Evolutionary conservation across 1,140 invertebrate species (phyloP), one percentile per base, ranked within the genome.

Genomic region (Oryzaephilus surinamensis): DNA sequence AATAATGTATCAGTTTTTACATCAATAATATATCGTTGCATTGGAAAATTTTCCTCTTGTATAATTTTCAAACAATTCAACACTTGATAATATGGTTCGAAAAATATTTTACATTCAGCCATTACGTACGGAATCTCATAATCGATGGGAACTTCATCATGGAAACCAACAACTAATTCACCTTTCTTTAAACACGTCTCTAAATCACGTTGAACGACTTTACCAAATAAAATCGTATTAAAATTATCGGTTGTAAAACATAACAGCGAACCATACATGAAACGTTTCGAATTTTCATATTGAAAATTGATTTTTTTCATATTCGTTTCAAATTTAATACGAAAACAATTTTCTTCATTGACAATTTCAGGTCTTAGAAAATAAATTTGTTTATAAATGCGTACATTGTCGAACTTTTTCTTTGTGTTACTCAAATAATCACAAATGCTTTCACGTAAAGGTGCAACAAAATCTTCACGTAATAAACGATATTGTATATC

Each of bases 401-500:
- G 49, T n/a, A 51, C 38, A 46, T 61, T 52, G 12, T 55, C 46
- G 19, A 54, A 54, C 30, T 46, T 46, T 17, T 50, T 57, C 28
- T 29, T 36, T 32, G 29, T 26, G 29, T 15, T 48, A 46, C 23
- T 58, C 39, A 28, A 44, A 42, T 59, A 65, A 15, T 52, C 51
- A 58, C 61, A 32, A 55, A 79, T 64, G 31, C 71, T 73, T 30
- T 66, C 63, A 5, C 74, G 50, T 23, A 82, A 48, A 2, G 78
- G 76, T 1, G 57, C 53, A 23, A 73, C 64, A 60, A 79, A 81
- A 60, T 90, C 85, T 64, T 89, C 83, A 7, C 80, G 57, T 13
- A 90, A 57, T 2, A 88, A 61, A 7, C 80, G 61, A 52, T 83
- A 85, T 48, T 90, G 85, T 0, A 79, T 68, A 50, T 86, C 81